Evolutionary conservation across 1,140 invertebrate species (phyloP).

Genomic region (Spodoptera frugiperda): DNA sequence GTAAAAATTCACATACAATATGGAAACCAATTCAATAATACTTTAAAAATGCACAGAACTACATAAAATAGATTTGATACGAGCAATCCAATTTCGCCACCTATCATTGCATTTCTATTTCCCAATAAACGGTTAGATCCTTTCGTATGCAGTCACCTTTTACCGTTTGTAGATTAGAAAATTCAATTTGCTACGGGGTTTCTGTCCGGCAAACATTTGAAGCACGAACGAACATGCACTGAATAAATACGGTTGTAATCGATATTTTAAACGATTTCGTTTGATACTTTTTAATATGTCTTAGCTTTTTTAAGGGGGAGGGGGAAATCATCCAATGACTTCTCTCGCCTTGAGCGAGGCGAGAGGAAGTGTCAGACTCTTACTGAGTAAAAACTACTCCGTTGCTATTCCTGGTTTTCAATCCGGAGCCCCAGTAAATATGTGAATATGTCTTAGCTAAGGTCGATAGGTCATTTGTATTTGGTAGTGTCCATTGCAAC

Average conservation of each 20-base stretch:
- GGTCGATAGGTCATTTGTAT: constrained; percentile 15
- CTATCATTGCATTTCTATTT: constrained; percentile 22
- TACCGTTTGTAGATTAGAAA: constrained; percentile 37
- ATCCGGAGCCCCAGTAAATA: no score
- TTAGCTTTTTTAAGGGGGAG: no score
- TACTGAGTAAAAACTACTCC: no score
- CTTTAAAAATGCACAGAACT: not conserved
- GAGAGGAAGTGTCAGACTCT: no score
- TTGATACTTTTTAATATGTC: constrained; percentile 13
- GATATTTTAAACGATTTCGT: constrained; percentile 30
- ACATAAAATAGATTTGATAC: not conserved
- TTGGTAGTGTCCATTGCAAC: not conserved
- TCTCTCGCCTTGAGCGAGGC: no score
- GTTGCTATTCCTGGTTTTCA: no score
- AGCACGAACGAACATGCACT: constrained; percentile 7
- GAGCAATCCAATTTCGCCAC: not conserved
- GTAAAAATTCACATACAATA: no score
- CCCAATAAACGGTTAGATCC: constrained; percentile 27
- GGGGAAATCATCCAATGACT: no score
- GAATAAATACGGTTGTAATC: constrained; percentile 16
- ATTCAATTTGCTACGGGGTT: constrained; percentile 35
- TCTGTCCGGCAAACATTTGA: constrained; percentile 14
- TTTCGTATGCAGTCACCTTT: constrained; percentile 38
- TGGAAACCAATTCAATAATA: not conserved
- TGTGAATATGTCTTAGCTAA: no score